Base-by-base conservation (phyloP, 2,888 invertebrate species). In the Incurvaria masculella region DNA sequence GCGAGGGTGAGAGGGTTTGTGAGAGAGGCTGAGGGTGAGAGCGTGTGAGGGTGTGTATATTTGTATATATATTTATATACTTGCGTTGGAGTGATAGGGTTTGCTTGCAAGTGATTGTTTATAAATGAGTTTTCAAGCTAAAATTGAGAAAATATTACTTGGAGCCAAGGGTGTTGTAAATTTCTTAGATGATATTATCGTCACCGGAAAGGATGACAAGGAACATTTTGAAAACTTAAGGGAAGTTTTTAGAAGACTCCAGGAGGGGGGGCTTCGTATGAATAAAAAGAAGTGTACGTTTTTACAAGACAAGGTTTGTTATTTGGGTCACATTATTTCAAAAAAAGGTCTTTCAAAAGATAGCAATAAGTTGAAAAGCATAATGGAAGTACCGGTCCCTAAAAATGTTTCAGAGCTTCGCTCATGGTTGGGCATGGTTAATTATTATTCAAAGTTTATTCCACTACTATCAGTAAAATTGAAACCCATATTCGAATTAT, bases 151-250 rank as follows among this genome's bases (percentile, higher is more conserved):
- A 45, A 39, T 49, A 1, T 21, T 49, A 17, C 23, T 46, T 18
- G 49, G 49, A 38, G 46, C 46, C 11, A 51, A 46, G 11, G 55
- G 52, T 3, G 52, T 52, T n/a, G 52, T 51, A 2, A 51, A 54
- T 19, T 56, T 54, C 47, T 47, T 54, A 23, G 56, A 58, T 45
- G 56, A 58, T 47, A 55, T 59, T 14, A 42, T 56, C 20, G 20
- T 55, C 56, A 49, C 54, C 57, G 11, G 55, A 58, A 40, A 51
- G 50, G 21, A 52, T 53, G 10, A 53, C 47, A 1, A 2, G 19
- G 46, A 49, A 42, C 51, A 51, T 41, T 8, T 51, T 11, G 33
- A 27, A 23, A 51, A 49, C 21, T 38, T 51, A 21, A 46, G 21
- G 14, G 27, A 50, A 21, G 53, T 58, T 26, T 47, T 57, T n/a